Evolutionary conservation across 1,140 invertebrate genomes (phyloP), one percentile per base, ranked within the genome.

Genomic region (Drosophila sulfurigaster): DNA sequence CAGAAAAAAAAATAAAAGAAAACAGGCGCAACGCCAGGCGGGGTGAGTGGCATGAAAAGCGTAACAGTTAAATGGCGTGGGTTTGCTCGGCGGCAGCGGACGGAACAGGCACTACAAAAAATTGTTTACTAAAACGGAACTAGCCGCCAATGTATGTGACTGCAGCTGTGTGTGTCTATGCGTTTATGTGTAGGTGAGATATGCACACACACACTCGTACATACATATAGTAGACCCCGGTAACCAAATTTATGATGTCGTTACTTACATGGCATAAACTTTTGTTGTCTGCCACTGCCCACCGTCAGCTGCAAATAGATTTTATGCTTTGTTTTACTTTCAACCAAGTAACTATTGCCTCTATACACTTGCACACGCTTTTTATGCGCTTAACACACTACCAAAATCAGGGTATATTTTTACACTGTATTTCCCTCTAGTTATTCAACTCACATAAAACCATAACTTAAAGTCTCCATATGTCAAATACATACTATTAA

Each of bases 201-300:
- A 88, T 82, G 77, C 82, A 82, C 63, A 68, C 63, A 69, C 30
- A 43, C 41, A 45, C 49, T 25, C 20, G 20, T 25, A 25, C 35
- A 38, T 38, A 10, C 35, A 10, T 38, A 10, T 2, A 38, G 7
- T 25, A 25, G 20, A 25, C 20, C 20, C 62, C 68, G 76, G 79
- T 83, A 88, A 82, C 80, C 73, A 78, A 87, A 88, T 87, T 87
- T 87, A 88, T 87, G 83, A 87, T 88, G 85, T 83, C 83, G 83
- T 87, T 87, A 87, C 88, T 87, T 87, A 87, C 83, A 83, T 83
- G 83, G 80, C 80, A 87, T 80, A 87, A 88, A 87, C 80, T 83
- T 77, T 86, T 81, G 78, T 79, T 81, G 69, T 67, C 66, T 64
- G 30, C 45, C 66, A 30, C n/a, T 48, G 73, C 38, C 72, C 59